phyloP scores from a whole-genome alignment of 2,797 vertebrate genomes.

The Tympanoctomys barrerae region DNA sequence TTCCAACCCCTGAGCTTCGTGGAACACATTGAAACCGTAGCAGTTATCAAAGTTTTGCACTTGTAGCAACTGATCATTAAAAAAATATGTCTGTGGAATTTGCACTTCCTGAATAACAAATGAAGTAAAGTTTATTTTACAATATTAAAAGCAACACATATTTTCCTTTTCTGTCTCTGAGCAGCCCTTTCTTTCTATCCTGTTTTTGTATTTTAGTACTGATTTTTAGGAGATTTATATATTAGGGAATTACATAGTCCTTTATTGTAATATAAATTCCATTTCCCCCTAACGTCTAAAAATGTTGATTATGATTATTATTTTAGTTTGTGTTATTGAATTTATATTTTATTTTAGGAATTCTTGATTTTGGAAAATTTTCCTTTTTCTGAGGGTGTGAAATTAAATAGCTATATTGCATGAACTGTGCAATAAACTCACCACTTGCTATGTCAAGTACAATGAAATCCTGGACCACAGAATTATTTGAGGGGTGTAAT shows the following conservation, averaged over 20 bases:
- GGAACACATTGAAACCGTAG: background rate
- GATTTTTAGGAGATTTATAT: background rate
- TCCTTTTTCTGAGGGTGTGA: background rate
- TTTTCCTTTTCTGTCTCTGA: background rate
- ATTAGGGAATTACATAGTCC: background rate
- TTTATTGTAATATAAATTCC: background rate
- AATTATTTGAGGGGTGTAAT: background rate
- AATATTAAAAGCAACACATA: background rate
- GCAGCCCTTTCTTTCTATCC: background rate
- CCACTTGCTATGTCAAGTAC: background rate
- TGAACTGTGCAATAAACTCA: background rate
- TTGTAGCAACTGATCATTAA: background rate
- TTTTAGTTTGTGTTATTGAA: constrained; percentile 8
- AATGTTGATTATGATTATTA: background rate
- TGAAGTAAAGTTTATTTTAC: background rate
- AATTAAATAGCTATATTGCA: background rate
- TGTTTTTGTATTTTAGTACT: background rate
- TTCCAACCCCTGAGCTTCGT: background rate
- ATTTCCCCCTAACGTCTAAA: background rate
- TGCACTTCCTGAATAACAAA: background rate
- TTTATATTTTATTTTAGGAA: background rate
- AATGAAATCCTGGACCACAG: background rate
- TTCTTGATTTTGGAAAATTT: background rate
- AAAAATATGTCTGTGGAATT: background rate
- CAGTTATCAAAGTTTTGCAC: background rate